These are phyloP conservation scores for Hyalella azteca DNA, from an alignment of 2,888 invertebrate species.

Conservation along the genomic window DNA sequence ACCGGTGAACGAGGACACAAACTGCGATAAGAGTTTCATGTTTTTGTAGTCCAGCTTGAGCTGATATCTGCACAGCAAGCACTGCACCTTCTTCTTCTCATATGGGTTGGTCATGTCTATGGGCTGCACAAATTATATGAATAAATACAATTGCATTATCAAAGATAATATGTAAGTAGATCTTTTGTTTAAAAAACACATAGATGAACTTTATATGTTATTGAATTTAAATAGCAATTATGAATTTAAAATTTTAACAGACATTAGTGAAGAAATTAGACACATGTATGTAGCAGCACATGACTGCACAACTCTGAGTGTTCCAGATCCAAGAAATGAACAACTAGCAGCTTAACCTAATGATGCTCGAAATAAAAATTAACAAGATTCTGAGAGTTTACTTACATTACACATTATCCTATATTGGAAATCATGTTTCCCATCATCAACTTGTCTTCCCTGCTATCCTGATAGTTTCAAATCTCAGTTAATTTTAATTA, in stretches of 20 bases:
- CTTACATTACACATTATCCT: too few relatives aligned
- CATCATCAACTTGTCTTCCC: too few relatives aligned
- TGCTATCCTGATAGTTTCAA: too few relatives aligned
- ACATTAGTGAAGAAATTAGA: not conserved
- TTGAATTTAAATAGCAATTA: not conserved
- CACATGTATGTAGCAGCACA: too few relatives aligned
- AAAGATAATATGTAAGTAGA: not conserved
- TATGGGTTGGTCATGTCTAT: slow-evolving; percentile 71
- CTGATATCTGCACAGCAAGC: slow-evolving; percentile 82
- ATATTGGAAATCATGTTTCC: too few relatives aligned
- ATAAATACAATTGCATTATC: not conserved
- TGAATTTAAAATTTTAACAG: not conserved
- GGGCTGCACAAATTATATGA: slow-evolving; percentile 41
- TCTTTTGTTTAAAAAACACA: not conserved
- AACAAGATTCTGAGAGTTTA: too few relatives aligned
- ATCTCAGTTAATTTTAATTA: too few relatives aligned
- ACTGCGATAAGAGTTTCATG: slow-evolving; percentile 87
- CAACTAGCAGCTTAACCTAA: too few relatives aligned
- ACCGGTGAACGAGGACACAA: slow-evolving; percentile 94
- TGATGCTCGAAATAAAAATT: too few relatives aligned
- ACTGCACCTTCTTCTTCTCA: slow-evolving; percentile 73
- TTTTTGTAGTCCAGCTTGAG: slow-evolving; percentile 91
- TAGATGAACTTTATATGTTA: not conserved
- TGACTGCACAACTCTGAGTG: too few relatives aligned
- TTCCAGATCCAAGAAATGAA: too few relatives aligned